Evolutionary conservation across 2,113 vertebrate genomes (phyloP).

Genomic region (Alexandromys fortis): DNA sequence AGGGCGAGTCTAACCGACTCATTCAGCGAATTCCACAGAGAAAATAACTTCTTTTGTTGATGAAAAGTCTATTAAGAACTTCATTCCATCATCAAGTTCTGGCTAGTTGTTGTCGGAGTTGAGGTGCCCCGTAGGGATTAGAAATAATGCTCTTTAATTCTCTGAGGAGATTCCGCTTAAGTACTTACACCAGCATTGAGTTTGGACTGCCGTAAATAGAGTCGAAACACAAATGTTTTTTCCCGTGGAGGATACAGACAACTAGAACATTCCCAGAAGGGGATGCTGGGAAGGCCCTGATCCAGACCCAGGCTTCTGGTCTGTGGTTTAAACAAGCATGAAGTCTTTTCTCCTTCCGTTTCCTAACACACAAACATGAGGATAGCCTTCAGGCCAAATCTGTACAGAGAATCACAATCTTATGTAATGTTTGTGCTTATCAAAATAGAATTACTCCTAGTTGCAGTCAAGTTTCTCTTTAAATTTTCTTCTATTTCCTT

Average conservation of each 20-base stretch:
- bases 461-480: background rate
- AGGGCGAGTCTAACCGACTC: slow-evolving; percentile 25
- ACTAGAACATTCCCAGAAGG: background rate
- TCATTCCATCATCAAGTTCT: slow-evolving; percentile 21
- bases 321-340: background rate
- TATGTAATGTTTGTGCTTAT: background rate
- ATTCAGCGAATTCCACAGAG: slow-evolving; percentile 23
- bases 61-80: slow-evolving; percentile 52
- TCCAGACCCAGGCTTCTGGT: background rate
- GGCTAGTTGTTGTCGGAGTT: slow-evolving; percentile 21
- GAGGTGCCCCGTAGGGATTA: slow-evolving; percentile 26
- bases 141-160: slow-evolving; percentile 56
- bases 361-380: background rate
- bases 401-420: background rate
- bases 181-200: background rate
- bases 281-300: background rate
- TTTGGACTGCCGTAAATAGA: background rate
- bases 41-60: slow-evolving; percentile 50
- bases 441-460: background rate
- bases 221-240: slow-evolving; percentile 7
- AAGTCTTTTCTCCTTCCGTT: background rate
- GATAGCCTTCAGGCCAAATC: background rate
- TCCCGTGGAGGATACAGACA: background rate
- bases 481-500: background rate
- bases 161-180: slow-evolving; percentile 29